These are phyloP conservation scores for Datnioides undecimradiatus DNA, from an alignment of 2,113 vertebrate species.

Conservation along the genomic window DNA sequence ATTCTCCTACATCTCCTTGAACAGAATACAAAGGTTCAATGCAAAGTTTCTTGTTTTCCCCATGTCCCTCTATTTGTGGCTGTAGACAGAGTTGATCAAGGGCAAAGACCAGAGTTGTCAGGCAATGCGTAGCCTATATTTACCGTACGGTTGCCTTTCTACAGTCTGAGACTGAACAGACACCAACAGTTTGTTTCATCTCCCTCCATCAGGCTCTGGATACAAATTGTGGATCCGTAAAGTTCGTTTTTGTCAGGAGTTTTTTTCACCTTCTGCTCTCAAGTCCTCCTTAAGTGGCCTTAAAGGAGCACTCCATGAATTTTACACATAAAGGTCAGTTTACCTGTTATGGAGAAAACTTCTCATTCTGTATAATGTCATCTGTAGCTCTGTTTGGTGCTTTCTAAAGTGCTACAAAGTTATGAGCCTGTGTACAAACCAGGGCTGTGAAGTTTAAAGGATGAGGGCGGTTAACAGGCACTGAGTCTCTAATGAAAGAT, in stretches of 20 bases:
- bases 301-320: conserved; percentile 24
- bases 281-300: neutral
- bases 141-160: conserved; percentile 20
- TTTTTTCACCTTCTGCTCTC: conserved; percentile 14
- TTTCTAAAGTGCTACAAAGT: neutral
- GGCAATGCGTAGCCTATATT: conserved; percentile 31
- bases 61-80: neutral
- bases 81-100: neutral
- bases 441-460: neutral
- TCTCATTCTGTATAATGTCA: neutral
- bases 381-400: neutral
- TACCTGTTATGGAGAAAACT: neutral
- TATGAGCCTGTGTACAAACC: neutral
- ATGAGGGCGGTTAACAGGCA: neutral
- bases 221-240: neutral
- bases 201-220: conserved; percentile 41
- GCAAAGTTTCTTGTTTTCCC: neutral
- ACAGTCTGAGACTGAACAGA: conserved; percentile 49
- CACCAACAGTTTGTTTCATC: conserved; percentile 55
- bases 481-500: neutral
- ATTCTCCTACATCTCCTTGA: neutral
- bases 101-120: conserved; percentile 26
- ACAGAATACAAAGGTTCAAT: neutral
- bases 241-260: neutral
- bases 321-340: conserved; percentile 33